These are phyloP conservation scores for Zhuqinia jingwanae DNA, from an alignment of 2,888 invertebrate species.

Conservation along the genomic window DNA sequence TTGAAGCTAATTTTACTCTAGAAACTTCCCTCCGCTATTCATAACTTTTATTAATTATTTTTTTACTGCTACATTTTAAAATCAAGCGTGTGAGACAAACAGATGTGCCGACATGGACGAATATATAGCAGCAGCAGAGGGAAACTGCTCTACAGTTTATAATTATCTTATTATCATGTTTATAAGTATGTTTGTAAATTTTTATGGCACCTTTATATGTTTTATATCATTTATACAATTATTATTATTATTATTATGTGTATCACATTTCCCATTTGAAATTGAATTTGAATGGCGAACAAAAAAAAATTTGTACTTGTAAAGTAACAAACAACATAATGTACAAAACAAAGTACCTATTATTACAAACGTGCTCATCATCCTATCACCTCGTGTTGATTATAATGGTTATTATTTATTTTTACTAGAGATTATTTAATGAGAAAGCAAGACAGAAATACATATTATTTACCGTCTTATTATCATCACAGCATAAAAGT, in stretches of 20 bases:
- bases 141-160: slow-evolving; percentile 34
- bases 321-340: not conserved
- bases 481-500: slow-evolving; percentile 27
- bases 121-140: not conserved
- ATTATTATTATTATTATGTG: not conserved
- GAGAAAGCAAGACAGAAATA: slow-evolving; percentile 24
- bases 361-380: too few relatives aligned
- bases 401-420: slow-evolving; percentile 4
- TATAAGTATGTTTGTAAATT: slow-evolving; percentile 25
- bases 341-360: too few relatives aligned
- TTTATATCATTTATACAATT: slow-evolving; percentile 1
- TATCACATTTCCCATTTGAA: not conserved
- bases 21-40: too few relatives aligned
- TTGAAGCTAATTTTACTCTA: too few relatives aligned
- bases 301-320: slow-evolving; percentile 13
- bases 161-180: slow-evolving; percentile 30
- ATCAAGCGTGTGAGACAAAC: slow-evolving; percentile 5
- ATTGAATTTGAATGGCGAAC: slow-evolving; percentile 47
- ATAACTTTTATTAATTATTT: not conserved
- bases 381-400: not conserved
- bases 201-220: not conserved
- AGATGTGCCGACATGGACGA: not conserved
- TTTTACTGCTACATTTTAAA: not conserved
- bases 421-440: slow-evolving; percentile 40
- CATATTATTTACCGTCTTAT: slow-evolving; percentile 19